phyloP scores from a whole-genome alignment of 2,797 vertebrate species.

The Oreochromis mossambicus region DNA sequence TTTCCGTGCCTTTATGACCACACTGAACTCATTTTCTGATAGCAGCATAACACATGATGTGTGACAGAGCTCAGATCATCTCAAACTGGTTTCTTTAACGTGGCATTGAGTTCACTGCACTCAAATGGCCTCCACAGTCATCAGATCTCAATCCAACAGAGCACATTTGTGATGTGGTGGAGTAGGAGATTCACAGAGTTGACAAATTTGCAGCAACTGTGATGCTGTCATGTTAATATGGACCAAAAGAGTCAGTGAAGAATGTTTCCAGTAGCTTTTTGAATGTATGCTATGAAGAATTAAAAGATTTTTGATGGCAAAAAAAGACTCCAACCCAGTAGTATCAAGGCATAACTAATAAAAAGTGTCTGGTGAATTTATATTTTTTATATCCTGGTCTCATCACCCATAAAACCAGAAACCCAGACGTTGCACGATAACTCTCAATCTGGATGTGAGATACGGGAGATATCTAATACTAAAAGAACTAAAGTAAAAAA shows the following conservation, averaged over 20 bases:
- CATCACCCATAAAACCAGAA: not conserved
- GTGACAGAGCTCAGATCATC: not conserved
- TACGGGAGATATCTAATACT: too few relatives aligned
- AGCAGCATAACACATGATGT: not conserved
- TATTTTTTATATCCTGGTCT: not conserved
- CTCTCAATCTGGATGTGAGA: not conserved
- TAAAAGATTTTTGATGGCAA: not conserved
- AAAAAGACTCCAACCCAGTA: rapidly evolving
- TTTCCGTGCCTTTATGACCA: not conserved
- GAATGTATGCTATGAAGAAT: not conserved
- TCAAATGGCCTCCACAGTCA: not conserved
- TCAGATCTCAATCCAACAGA: not conserved
- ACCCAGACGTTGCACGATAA: not conserved
- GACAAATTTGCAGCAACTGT: not conserved
- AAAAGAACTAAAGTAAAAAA: not conserved
- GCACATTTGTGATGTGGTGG: not conserved
- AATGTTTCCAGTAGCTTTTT: not conserved
- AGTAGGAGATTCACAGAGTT: not conserved
- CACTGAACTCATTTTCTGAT: not conserved
- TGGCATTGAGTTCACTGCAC: rapidly evolving
- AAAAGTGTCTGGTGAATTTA: not conserved
- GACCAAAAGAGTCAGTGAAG: not conserved
- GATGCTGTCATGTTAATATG: not conserved
- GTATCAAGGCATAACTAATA: not conserved
- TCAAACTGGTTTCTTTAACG: not conserved